Base-by-base conservation (phyloP, 2,888 invertebrate species). In the Trachelus iudaicus region DNA sequence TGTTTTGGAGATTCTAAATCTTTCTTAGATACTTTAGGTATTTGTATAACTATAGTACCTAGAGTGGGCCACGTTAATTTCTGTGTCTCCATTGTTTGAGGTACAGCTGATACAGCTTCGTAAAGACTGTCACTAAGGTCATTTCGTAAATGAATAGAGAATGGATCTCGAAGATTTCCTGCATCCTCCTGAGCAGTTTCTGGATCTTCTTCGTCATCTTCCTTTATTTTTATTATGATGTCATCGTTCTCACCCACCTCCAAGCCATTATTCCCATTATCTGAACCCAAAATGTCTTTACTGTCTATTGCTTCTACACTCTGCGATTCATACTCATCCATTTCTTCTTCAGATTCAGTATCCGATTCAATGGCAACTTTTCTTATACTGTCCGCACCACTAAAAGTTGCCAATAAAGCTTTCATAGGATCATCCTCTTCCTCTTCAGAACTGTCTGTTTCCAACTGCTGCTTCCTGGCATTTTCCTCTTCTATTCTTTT, bases 61-160 rank as follows among this genome's bases (percentile, higher is more conserved):
- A 97, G 89, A 34, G 87, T 88, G 1, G 95, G 93, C 96, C 96
- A 97, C 23, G 89, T 90, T 83, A 93, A 90, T 31, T 90, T 91
- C 0, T 88, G 85, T 23, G 88, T 91, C 78, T 93, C 92, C 0
- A 89, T 84, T 40, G 88, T 87, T 9, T 92, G 92, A 9, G 94
- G 93, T 30, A 85, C 87, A 76, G 92, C 93, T 76, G 95, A 94
- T 1, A 96, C 89, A 4, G 93, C 92, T 76, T 94, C 93, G 35
- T 96, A 92, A 80, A 96, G 90, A 76, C 93, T 93, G 80, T 95
- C 94, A 80, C 93, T 93, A 78, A 97, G 91, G 83, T 96, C 96
- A 91, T 94, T 92, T 79, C 93, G 93, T 11, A 96, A 91, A 91
- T 97, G 97, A 86, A 93, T 93, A 0, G 92, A 92, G 90, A 96